These are phyloP conservation scores for Urocyon cinereoargenteus DNA, from an alignment of 2,797 vertebrate genomes.

Conservation along the genomic window DNA sequence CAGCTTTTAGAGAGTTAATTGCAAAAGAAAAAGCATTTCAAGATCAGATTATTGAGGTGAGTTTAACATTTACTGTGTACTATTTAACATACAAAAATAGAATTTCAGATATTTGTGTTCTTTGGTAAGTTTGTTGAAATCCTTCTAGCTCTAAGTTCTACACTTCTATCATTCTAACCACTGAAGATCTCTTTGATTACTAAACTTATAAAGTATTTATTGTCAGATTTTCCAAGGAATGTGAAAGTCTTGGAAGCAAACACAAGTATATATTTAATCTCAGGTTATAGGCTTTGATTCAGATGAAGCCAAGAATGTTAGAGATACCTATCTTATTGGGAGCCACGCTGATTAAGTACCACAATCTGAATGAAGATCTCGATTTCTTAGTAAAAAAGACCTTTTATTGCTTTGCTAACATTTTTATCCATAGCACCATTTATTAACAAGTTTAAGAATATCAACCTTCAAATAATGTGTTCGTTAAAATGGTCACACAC, in stretches of 20 bases:
- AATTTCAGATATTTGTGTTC: neutral
- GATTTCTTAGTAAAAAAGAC: conserved; percentile 72
- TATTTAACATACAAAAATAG: neutral
- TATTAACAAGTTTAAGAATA: conserved; percentile 22
- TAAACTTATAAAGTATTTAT: neutral
- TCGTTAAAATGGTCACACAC: neutral
- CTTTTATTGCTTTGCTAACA: neutral
- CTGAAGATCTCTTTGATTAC: neutral
- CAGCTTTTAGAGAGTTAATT: conserved; percentile 72
- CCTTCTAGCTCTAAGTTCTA: neutral
- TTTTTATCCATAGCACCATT: neutral
- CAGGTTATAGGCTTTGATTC: conserved; percentile 58
- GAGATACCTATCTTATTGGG: conserved; percentile 58
- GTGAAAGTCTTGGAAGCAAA: conserved; percentile 2
- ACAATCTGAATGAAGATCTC: conserved; percentile 70
- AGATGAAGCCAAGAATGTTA: conserved; percentile 35
- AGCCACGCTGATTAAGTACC: conserved; percentile 69
- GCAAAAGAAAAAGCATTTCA: conserved; percentile 76
- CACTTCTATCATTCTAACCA: neutral
- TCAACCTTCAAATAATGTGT: neutral
- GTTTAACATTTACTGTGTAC: conserved; percentile 23
- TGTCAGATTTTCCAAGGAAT: neutral
- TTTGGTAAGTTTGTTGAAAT: neutral
- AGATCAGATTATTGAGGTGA: conserved; percentile 60
- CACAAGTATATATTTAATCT: conserved; percentile 19